Percentiles rank a stretch among this genome's conserved stretches.
phyloP scores from a whole-genome alignment of 2,797 vertebrate genomes.

The Hirundo rustica region DNA sequence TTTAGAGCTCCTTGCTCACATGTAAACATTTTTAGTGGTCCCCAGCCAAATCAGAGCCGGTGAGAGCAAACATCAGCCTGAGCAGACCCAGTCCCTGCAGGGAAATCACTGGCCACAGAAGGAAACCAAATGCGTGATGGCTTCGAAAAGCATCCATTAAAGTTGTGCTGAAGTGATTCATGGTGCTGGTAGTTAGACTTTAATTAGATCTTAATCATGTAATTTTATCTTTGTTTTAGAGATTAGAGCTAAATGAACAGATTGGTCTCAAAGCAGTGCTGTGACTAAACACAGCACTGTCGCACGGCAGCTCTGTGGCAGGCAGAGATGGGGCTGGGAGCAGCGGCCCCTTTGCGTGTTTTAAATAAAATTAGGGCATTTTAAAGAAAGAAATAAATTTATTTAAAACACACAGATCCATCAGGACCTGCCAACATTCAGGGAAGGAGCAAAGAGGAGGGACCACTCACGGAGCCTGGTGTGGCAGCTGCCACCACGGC shows the following conservation, averaged over 20 bases:
- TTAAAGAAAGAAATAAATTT: neutral
- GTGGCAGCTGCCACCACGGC: neutral
- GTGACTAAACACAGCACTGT: neutral
- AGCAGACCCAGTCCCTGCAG: slow-evolving; percentile 1
- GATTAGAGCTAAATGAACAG: neutral
- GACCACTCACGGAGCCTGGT: neutral
- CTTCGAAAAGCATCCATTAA: slow-evolving; percentile 21
- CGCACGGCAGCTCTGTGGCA: neutral
- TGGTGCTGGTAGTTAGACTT: slow-evolving; percentile 6
- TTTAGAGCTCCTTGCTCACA: neutral
- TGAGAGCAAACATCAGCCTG: slow-evolving; percentile 5
- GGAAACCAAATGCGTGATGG: neutral
- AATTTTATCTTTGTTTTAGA: slow-evolving; percentile 48
- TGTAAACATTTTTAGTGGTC: slow-evolving; percentile 29
- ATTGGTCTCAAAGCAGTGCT: neutral
- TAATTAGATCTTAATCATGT: slow-evolving; percentile 38
- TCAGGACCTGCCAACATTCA: neutral
- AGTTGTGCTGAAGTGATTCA: slow-evolving; percentile 5
- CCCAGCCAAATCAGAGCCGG: slow-evolving; percentile 17
- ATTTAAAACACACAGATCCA: neutral
- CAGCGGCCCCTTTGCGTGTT: neutral
- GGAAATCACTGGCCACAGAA: slow-evolving; percentile 18
- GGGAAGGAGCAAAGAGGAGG: neutral
- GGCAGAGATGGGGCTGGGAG: neutral
- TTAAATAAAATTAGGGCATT: neutral